These are phyloP conservation scores for Drosophila atripex DNA, from an alignment of 2,888 invertebrate species.

Conservation along the genomic window DNA sequence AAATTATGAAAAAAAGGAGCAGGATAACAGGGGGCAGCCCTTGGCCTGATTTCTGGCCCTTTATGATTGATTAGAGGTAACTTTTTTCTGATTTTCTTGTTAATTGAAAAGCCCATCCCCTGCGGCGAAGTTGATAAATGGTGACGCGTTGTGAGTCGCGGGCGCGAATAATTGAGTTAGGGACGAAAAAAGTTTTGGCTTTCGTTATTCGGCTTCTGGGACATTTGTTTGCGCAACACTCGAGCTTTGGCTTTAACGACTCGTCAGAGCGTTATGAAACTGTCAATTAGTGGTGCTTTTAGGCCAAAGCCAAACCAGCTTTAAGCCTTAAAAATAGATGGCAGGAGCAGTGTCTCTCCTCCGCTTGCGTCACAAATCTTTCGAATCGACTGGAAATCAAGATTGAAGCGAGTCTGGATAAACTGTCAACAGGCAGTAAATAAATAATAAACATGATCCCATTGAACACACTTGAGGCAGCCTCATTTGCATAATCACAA, in stretches of 20 bases:
- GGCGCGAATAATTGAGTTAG: conserved; percentile 55
- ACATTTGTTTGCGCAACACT: conserved; percentile 73
- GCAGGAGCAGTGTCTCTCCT: not conserved
- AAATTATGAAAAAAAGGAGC: conserved; percentile 4
- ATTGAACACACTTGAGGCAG: conserved; percentile 66
- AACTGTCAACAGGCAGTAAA: conserved; percentile 74
- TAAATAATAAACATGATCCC: conserved; percentile 77
- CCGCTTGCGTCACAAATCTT: conserved; percentile 47
- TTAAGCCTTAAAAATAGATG: conserved; percentile 46
- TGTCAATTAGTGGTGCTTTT: conserved; percentile 75
- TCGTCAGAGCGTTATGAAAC: conserved; percentile 65
- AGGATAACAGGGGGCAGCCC: conserved; percentile 2
- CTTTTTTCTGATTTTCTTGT: conserved; percentile 30
- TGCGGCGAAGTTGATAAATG: conserved; percentile 54
- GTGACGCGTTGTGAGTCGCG: conserved; percentile 21
- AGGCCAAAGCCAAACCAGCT: conserved; percentile 44
- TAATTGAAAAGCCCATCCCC: conserved; percentile 59
- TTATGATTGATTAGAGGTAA: conserved; percentile 64
- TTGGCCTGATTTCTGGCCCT: conserved; percentile 6
- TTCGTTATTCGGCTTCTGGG: conserved; percentile 26
- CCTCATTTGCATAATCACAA: conserved; percentile 71
- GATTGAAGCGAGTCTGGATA: conserved; percentile 48
- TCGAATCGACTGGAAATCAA: conserved; percentile 23
- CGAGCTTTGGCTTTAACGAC: conserved; percentile 65
- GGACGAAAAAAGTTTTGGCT: conserved; percentile 32